These are phyloP conservation scores for Noctua janthina DNA, from an alignment of 2,888 invertebrate species.

Conservation along the genomic window DNA sequence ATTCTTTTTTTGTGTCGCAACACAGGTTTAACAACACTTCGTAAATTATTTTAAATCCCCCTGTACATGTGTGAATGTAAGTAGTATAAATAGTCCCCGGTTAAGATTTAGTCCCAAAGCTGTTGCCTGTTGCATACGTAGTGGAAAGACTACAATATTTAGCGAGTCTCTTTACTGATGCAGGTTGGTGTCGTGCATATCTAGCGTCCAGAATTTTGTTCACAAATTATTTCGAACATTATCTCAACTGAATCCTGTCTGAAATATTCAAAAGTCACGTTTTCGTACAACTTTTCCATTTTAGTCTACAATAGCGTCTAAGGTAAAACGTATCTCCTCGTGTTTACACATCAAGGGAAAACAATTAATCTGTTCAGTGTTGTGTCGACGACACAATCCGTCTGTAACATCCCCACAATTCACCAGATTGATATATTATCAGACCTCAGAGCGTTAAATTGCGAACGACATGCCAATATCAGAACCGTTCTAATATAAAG, in stretches of 20 bases:
- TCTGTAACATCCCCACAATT: slow-evolving; percentile 18
- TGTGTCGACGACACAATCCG: slow-evolving; percentile 31
- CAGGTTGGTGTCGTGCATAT: background rate
- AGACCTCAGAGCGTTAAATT: slow-evolving; percentile 41
- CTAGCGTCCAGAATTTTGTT: background rate
- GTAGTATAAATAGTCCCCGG: slow-evolving; percentile 1
- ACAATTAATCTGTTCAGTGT: slow-evolving; percentile 43
- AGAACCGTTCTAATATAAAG: slow-evolving; percentile 68
- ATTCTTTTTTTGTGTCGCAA: slow-evolving; percentile 79
- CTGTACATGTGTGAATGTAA: slow-evolving; percentile 9
- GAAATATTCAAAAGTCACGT: no score
- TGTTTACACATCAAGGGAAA: background rate
- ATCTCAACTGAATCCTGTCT: background rate
- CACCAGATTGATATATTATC: slow-evolving; percentile 36
- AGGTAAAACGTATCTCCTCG: background rate
- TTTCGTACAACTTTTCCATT: background rate
- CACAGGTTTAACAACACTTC: slow-evolving; percentile 70
- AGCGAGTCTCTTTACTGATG: background rate
- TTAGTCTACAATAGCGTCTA: background rate
- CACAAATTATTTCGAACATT: background rate
- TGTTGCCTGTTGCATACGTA: slow-evolving; percentile 33
- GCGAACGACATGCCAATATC: slow-evolving; percentile 57
- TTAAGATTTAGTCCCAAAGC: slow-evolving; percentile 18
- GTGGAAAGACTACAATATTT: background rate
- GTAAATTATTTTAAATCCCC: slow-evolving; percentile 48